Evolutionary conservation across 2,888 invertebrate genomes (phyloP).

Genomic region (Lasioglossum lativentre): DNA sequence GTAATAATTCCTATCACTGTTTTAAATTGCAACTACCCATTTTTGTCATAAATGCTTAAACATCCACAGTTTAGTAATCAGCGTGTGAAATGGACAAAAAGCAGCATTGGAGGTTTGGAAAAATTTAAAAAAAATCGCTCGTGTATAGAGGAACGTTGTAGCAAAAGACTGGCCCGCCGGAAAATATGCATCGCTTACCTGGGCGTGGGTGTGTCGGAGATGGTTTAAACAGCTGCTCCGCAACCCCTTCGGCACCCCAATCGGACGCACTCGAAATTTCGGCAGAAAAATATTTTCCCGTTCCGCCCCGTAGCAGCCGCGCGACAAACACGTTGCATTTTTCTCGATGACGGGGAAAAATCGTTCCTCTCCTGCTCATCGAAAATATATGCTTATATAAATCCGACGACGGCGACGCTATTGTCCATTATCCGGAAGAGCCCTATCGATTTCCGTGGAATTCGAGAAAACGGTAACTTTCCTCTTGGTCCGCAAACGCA

Average conservation of each 20-base stretch:
- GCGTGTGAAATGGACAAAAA: no score
- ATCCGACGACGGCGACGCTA: not conserved
- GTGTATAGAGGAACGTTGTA: not conserved
- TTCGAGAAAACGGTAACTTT: not conserved
- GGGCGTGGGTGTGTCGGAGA: conserved; percentile 49
- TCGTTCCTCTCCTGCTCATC: no score
- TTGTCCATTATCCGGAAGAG: not conserved
- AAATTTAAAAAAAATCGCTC: not conserved
- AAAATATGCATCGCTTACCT: conserved; percentile 45
- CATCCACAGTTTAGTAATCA: no score
- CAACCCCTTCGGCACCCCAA: conserved; percentile 73
- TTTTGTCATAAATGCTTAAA: no score
- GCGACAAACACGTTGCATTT: conserved; percentile 70
- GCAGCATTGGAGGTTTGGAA: no score
- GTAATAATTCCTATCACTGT: no score
- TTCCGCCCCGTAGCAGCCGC: conserved; percentile 51
- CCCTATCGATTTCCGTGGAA: not conserved
- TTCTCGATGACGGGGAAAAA: conserved; percentile 8
- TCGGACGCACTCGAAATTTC: conserved; percentile 48
- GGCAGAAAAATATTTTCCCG: conserved; percentile 76
- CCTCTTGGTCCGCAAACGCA: not conserved
- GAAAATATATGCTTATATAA: conserved; percentile 9
- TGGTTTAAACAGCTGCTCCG: conserved; percentile 79
- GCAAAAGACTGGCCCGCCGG: not conserved
- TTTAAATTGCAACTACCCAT: no score